phyloP scores from a whole-genome alignment of 1,140 invertebrate genomes.

The Drepana arcuata region DNA sequence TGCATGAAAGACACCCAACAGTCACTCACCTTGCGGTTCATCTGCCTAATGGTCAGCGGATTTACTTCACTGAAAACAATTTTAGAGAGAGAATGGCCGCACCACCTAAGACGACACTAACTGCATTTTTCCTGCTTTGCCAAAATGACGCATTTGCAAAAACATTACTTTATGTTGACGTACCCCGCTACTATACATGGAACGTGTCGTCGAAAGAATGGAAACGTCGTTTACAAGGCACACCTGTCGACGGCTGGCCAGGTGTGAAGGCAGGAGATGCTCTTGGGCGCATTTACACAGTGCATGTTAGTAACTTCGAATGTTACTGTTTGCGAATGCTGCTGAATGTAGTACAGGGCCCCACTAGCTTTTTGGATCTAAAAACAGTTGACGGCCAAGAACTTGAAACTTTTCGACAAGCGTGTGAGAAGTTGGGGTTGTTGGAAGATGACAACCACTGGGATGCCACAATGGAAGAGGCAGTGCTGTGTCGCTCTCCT shows the following conservation, averaged over 20 bases:
- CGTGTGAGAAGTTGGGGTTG: slow-evolving; percentile 8
- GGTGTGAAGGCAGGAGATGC: slow-evolving; percentile 11
- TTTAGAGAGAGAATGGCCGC: slow-evolving; percentile 18
- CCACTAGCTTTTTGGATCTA: slow-evolving; percentile 8
- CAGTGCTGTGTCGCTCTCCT: slow-evolving; percentile 11
- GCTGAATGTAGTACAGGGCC: slow-evolving; percentile 5
- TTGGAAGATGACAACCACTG: slow-evolving; percentile 14
- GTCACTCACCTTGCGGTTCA: slow-evolving; percentile 22
- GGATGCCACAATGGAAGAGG: slow-evolving; percentile 15
- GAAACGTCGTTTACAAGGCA: slow-evolving; percentile 15
- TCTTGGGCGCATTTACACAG: slow-evolving; percentile 12
- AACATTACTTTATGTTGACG: slow-evolving; percentile 21
- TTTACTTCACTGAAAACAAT: slow-evolving; percentile 22
- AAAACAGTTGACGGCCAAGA: slow-evolving; percentile 16
- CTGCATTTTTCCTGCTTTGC: slow-evolving; percentile 23
- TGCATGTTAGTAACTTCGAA: slow-evolving; percentile 10
- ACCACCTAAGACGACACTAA: slow-evolving; percentile 24
- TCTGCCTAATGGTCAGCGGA: slow-evolving; percentile 17
- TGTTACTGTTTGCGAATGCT: slow-evolving; percentile 13
- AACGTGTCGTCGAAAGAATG: slow-evolving; percentile 15
- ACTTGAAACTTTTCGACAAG: slow-evolving; percentile 9
- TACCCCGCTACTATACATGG: slow-evolving; percentile 21
- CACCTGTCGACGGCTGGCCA: slow-evolving; percentile 5
- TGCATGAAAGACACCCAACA: slow-evolving; percentile 26
- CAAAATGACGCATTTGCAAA: slow-evolving; percentile 21